A percentile compares a stretch with the other conserved stretches of the same genome.
Evolutionary conservation across 2,797 vertebrate genomes (phyloP).

Genomic region (Cygnus olor): DNA sequence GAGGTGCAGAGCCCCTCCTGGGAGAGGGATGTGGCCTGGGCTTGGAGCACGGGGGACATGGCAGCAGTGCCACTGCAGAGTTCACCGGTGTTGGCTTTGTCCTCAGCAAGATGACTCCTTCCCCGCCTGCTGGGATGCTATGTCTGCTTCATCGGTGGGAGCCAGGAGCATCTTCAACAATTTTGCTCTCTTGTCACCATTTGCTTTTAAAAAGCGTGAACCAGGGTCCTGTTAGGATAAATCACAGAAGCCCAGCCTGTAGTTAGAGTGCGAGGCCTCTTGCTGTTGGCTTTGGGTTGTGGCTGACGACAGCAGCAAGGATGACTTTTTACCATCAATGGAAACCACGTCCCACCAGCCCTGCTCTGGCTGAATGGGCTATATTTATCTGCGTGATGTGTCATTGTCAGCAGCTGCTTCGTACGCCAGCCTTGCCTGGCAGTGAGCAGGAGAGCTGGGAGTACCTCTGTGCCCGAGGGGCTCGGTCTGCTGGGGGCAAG

Average conservation of each 20-base stretch:
- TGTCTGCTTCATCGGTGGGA: not conserved
- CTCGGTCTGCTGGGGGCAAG: not conserved
- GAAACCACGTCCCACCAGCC: not conserved
- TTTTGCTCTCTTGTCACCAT: not conserved
- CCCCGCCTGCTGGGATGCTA: fast-evolving
- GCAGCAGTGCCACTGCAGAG: not conserved
- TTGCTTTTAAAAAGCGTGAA: not conserved
- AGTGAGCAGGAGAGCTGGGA: not conserved
- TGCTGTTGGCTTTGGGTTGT: not conserved
- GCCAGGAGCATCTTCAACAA: not conserved
- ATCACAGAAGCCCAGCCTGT: not conserved
- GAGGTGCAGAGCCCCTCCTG: not conserved
- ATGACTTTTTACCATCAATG: not conserved
- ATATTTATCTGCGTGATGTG: not conserved
- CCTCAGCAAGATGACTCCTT: not conserved
- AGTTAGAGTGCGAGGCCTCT: not conserved
- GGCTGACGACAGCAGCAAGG: not conserved
- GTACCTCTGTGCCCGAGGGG: not conserved
- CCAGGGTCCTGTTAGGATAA: not conserved
- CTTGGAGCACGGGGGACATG: not conserved
- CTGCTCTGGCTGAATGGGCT: not conserved
- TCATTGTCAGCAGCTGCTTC: not conserved
- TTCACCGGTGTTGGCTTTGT: not conserved
- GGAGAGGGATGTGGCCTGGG: fast-evolving
- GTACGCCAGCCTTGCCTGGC: fast-evolving